Evolutionary conservation across 53 echinoderm and acorn worm species (phyloP).

Genomic region (Henricia sp.): DNA sequence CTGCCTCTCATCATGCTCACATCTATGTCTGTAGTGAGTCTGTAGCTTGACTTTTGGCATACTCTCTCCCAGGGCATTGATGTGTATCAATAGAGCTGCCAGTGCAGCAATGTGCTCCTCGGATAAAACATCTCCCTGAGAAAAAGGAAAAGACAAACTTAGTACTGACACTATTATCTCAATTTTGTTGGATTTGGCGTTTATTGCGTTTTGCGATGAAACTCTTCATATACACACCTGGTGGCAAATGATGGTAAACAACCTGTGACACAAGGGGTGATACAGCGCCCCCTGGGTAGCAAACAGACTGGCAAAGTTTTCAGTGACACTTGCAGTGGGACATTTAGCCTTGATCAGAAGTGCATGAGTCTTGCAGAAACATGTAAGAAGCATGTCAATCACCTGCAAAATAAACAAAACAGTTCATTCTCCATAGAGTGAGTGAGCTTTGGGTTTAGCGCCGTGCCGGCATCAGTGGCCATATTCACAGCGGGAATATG

Average conservation of each 20-base stretch:
- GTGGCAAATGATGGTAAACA: slow-evolving; percentile 64
- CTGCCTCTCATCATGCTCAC: not conserved
- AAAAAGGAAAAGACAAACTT: not conserved
- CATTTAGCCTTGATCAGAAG: not conserved
- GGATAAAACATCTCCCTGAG: slow-evolving; percentile 6
- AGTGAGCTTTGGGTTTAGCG: too few relatives aligned
- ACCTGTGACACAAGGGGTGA: slow-evolving; percentile 50
- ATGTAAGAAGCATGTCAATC: slow-evolving; percentile 62
- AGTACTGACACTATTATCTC: too few relatives aligned
- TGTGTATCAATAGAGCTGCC: slow-evolving; percentile 16
- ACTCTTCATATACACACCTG: slow-evolving; percentile 70
- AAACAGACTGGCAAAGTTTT: slow-evolving; percentile 39
- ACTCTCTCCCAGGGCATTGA: slow-evolving; percentile 46
- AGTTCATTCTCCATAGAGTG: too few relatives aligned
- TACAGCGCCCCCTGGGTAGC: slow-evolving; percentile 50
- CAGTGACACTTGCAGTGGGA: not conserved
- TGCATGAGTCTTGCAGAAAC: slow-evolving; percentile 57
- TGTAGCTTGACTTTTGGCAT: slow-evolving; percentile 51
- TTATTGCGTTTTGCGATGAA: too few relatives aligned
- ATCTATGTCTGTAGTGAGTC: slow-evolving; percentile 17
- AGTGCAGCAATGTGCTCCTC: slow-evolving; percentile 27
- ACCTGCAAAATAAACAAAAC: slow-evolving; percentile 21
- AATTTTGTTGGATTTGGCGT: too few relatives aligned
- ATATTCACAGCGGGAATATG: too few relatives aligned
- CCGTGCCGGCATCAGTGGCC: too few relatives aligned